These are phyloP conservation scores for Galleria mellonella DNA, from an alignment of 1,140 invertebrate species.

Conservation along the genomic window DNA sequence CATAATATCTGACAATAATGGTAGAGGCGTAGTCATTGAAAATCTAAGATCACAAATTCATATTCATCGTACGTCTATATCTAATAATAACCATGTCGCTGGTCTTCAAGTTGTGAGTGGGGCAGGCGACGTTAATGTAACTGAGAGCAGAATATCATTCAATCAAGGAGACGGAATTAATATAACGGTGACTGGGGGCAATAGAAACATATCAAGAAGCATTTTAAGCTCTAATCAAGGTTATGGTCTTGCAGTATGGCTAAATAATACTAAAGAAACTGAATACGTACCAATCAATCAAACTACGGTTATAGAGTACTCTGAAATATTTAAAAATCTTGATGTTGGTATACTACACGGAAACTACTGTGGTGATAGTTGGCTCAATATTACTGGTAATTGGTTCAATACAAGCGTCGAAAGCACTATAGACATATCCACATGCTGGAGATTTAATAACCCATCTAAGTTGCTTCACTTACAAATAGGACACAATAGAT, in stretches of 20 bases:
- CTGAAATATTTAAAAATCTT: conserved; percentile 87
- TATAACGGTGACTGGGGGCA: conserved; percentile 93
- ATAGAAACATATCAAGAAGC: conserved; percentile 89
- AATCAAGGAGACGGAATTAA: conserved; percentile 95
- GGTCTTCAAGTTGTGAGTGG: conserved; percentile 91
- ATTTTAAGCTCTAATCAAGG: conserved; percentile 87
- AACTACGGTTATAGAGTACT: conserved; percentile 91
- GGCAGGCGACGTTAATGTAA: conserved; percentile 94
- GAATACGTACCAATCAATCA: conserved; percentile 87
- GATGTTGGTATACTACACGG: conserved; percentile 89
- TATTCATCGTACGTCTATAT: conserved; percentile 87
- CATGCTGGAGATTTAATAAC: conserved; percentile 82
- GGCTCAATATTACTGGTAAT: conserved; percentile 91
- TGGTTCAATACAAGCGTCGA: conserved; percentile 85
- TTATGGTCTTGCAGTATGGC: conserved; percentile 90
- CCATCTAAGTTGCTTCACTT: conserved; percentile 76
- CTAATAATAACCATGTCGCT: conserved; percentile 90
- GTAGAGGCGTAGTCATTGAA: conserved; percentile 92
- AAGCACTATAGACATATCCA: conserved; percentile 84
- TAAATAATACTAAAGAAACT: conserved; percentile 90
- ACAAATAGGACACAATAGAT: conserved; percentile 90
- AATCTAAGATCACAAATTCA: conserved; percentile 88
- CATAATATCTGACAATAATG: conserved; percentile 91
- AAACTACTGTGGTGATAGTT: conserved; percentile 83
- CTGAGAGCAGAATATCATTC: conserved; percentile 89